Evolutionary conservation across 2,888 invertebrate genomes (phyloP).

Genomic region (Perizoma flavofasciatum): DNA sequence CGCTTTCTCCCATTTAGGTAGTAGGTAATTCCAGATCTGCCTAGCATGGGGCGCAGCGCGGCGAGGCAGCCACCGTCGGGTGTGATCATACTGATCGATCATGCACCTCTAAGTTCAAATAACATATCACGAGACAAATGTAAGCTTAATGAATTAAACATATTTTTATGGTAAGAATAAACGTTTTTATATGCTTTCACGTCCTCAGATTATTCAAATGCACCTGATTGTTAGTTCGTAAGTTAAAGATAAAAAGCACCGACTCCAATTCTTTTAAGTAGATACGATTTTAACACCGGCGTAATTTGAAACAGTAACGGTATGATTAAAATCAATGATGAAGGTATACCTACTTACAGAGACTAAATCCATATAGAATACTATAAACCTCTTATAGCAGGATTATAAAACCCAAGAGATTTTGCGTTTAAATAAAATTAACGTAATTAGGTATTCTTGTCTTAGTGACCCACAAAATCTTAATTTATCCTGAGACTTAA

Average conservation of each 20-base stretch:
- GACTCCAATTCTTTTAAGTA: background rate
- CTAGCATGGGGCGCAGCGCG: no score
- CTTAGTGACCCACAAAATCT: slow-evolving; percentile 19
- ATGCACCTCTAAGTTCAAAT: no score
- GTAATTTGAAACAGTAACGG: background rate
- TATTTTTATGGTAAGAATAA: background rate
- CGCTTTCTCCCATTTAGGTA: no score
- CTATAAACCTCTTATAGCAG: no score
- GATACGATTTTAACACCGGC: background rate
- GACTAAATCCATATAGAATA: no score
- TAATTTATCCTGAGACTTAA: slow-evolving; percentile 17
- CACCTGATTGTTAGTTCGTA: slow-evolving; percentile 2
- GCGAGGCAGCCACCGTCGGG: no score
- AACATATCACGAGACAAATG: background rate
- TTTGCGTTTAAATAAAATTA: background rate
- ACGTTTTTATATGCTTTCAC: slow-evolving; percentile 10
- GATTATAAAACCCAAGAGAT: no score
- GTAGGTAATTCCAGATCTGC: no score
- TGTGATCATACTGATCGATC: no score
- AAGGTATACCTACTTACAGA: background rate
- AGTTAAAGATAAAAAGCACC: slow-evolving; percentile 18
- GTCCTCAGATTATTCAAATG: slow-evolving; percentile 5
- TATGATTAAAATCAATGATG: background rate
- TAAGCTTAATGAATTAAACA: slow-evolving; percentile 1
- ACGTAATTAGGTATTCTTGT: slow-evolving; percentile 16